Conservation (phyloP, 2,113 vertebrate genomes). For the Galeopterus variegatus region DNA sequence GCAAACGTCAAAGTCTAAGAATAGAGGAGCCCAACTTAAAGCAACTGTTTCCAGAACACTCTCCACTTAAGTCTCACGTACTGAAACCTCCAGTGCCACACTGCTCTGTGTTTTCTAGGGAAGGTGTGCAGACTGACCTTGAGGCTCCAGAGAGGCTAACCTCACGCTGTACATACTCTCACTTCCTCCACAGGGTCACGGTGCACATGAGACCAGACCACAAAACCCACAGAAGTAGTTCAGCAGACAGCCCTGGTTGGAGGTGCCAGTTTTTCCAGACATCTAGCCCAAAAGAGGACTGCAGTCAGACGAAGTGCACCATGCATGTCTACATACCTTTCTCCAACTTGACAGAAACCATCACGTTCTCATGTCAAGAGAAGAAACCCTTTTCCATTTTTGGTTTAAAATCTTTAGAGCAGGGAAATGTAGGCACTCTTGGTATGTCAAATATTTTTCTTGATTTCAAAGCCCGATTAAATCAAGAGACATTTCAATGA, state of each 20-base stretch:
- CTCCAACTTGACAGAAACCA: not conserved
- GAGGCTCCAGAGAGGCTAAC: not conserved
- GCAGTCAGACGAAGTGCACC: not conserved
- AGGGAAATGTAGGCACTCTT: constrained; percentile 11
- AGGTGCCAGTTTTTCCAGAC: not conserved
- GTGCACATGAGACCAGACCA: not conserved
- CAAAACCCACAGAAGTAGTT: not conserved
- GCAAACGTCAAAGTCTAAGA: constrained; percentile 8
- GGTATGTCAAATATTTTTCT: constrained; percentile 28
- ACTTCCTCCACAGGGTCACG: not conserved
- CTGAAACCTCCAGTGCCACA: not conserved
- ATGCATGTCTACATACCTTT: not conserved
- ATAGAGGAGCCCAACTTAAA: not conserved
- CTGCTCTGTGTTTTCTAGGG: not conserved
- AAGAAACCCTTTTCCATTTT: not conserved
- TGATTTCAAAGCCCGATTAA: not conserved
- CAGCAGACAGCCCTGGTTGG: not conserved
- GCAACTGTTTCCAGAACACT: not conserved
- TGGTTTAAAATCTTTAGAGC: constrained; percentile 34
- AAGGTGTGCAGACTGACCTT: not conserved
- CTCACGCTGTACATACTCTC: not conserved
- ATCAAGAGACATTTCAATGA: not conserved
- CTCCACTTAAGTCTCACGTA: not conserved
- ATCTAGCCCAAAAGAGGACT: not conserved
- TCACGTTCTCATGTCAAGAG: not conserved